Base-by-base conservation (phyloP, 1,140 invertebrate species). In the Drosophila lowei region DNA sequence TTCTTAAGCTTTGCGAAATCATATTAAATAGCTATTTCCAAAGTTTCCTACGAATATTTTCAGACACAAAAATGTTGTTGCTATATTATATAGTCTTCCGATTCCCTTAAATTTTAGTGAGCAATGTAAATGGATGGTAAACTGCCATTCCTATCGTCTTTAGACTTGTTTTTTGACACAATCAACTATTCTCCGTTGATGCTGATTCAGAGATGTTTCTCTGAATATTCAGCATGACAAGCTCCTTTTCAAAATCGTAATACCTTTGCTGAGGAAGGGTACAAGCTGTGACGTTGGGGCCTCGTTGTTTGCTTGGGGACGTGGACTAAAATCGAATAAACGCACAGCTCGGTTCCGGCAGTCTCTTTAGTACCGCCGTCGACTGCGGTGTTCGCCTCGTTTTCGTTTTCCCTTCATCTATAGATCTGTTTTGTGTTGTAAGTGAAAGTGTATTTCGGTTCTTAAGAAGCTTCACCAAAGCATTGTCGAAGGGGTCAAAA, bases 321-420 rank as follows among this genome's bases (percentile, higher is more conserved):
- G 64, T 68, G 66, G 63, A 68, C 75, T 64, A 50, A 75, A 84
- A 68, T 54, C 59, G 56, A 77, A 52, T 23, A 25, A n/a, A n/a
- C 3, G 21, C 30, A 41, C 28, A 28, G 44, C 34, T 28, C 50
- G 50, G 46, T 49, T 15, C 53, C 71, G 28, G 60, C 62, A 86
- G 81, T 86, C 78, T 81, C 74, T 86, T 74, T 42, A 59, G 77
- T 65, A 59, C 83, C 75, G 62, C 70, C 83, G 60, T 78, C 66
- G 78, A 77, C 58, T 56, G 70, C 74, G 81, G 81, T 38, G 34
- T 38, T 38, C 1, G 11, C 8, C 75, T 63, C 65, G 56, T 60
- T 60, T 23, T 59, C 15, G 30, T 58, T 34, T 28, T 64, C 49
- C 42, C 30, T 54, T 42, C 30, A 43, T 66, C 43, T 41, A 34